Conservation (phyloP, 2,113 vertebrate genomes). For the Puma concolor region DNA sequence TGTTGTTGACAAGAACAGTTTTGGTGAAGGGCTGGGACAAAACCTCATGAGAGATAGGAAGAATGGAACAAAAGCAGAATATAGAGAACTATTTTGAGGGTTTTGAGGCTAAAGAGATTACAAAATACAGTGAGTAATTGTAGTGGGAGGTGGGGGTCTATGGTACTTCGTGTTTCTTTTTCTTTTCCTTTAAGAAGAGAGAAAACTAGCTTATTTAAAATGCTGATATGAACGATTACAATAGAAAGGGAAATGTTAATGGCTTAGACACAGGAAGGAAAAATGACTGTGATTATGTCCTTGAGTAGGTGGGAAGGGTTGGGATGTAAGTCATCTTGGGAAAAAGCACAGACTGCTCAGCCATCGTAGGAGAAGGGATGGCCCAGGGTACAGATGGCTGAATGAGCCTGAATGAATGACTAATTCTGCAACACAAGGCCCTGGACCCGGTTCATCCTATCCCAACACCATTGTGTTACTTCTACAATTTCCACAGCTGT, state of each 20-base stretch:
- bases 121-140: not conserved
- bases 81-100: not conserved
- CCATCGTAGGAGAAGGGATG: not conserved
- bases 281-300: not conserved
- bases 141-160: not conserved
- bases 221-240: not conserved
- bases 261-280: not conserved
- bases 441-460: not conserved
- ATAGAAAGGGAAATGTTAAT: not conserved
- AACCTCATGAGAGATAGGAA: not conserved
- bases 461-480: not conserved
- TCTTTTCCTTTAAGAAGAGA: not conserved
- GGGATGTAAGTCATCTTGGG: too few species aligned
- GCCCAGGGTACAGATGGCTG: not conserved
- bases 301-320: not conserved
- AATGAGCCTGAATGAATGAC: not conserved
- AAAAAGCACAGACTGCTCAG: not conserved
- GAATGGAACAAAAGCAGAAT: not conserved
- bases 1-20: not conserved
- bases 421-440: not conserved
- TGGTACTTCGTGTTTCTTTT: too few species aligned
- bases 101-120: not conserved
- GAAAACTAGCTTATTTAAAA: not conserved
- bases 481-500: not conserved
- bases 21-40: not conserved